Percentiles rank a stretch among this genome's conserved stretches.
Evolutionary conservation across 2,113 vertebrate species (phyloP).

Genomic region (Phrynocephalus versicolor): DNA sequence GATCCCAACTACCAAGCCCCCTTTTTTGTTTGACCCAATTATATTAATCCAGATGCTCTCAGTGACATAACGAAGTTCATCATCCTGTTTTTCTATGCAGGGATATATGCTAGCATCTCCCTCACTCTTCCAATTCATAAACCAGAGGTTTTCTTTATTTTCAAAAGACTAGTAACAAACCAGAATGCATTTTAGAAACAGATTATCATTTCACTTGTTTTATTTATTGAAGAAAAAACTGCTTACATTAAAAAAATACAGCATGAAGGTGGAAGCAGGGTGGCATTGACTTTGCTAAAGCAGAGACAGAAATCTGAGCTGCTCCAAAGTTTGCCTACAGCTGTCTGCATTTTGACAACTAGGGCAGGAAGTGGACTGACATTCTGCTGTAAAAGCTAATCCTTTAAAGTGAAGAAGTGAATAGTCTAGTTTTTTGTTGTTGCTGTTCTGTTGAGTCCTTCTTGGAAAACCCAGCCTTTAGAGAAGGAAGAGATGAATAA

Average conservation of each 20-base stretch:
- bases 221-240: constrained; percentile 41
- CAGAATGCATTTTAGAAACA: too few species aligned
- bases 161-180: too few species aligned
- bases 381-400: constrained; percentile 9
- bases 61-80: too few species aligned
- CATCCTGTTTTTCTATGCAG: too few species aligned
- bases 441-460: not conserved
- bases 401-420: constrained; percentile 27
- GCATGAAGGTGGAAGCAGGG: constrained; percentile 28
- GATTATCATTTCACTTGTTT: not conserved
- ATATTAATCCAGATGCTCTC: too few species aligned
- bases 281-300: constrained; percentile 31
- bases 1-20: too few species aligned
- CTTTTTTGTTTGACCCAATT: too few species aligned
- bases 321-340: constrained; percentile 30
- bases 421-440: not conserved
- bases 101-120: too few species aligned
- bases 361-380: constrained; percentile 20
- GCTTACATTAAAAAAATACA: constrained; percentile 63
- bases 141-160: too few species aligned
- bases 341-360: constrained; percentile 42
- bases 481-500: constrained; percentile 35
- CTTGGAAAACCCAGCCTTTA: constrained; percentile 6
- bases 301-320: constrained; percentile 43
- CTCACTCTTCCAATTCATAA: too few species aligned